Evolutionary conservation across 2,797 vertebrate species (phyloP).

Genomic region (Spheniscus humboldti): DNA sequence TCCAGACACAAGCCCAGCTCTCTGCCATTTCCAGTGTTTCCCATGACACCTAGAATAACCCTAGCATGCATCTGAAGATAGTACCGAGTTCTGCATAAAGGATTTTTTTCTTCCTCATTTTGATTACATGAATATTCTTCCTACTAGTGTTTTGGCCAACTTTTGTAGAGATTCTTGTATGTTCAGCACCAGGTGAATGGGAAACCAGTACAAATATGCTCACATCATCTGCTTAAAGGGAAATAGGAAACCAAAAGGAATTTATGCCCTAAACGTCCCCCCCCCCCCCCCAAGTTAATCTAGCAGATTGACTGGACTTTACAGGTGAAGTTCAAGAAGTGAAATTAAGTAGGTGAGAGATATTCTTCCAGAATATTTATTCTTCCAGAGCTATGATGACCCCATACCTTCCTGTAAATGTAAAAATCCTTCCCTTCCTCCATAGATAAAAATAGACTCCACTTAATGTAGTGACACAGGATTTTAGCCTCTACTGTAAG

Average conservation of each 20-base stretch:
- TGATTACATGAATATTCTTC: not conserved
- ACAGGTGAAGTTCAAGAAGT: not conserved
- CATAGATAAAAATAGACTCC: not conserved
- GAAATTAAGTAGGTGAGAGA: not conserved
- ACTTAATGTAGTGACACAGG: not conserved
- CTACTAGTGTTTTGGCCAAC: not conserved
- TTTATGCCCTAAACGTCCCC: not conserved
- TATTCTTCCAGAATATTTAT: not conserved
- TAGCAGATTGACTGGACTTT: not conserved
- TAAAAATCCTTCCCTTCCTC: not conserved
- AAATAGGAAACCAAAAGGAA: not conserved
- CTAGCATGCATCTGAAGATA: not conserved
- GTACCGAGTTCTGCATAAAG: accelerated
- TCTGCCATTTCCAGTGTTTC: not conserved
- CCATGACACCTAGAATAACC: no score
- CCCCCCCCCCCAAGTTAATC: not conserved
- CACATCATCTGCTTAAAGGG: not conserved
- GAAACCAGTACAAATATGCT: not conserved
- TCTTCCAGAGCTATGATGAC: not conserved
- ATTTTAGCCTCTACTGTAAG: not conserved
- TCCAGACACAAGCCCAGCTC: not conserved
- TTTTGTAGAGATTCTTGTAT: not conserved
- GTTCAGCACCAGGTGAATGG: not conserved
- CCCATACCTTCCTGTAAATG: conserved; percentile 4
- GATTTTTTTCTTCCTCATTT: not conserved